Conservation (phyloP, 53 echinoderm and acorn worm genomes). For the Echinarachnius parma region DNA sequence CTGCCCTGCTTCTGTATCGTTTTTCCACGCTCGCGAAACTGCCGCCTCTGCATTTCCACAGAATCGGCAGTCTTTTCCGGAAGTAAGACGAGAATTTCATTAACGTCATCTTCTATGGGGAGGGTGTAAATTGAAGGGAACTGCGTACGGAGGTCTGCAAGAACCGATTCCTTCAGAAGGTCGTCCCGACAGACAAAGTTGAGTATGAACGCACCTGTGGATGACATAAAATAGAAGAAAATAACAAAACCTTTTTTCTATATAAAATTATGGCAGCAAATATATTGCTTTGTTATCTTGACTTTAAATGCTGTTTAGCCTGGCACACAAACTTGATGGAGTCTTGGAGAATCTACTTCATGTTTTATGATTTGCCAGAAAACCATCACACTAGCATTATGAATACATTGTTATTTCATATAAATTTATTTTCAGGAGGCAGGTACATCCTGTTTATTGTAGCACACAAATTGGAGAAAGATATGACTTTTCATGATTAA, state of each 20-base stretch:
- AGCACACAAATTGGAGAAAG: too few relatives aligned
- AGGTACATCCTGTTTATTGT: too few relatives aligned
- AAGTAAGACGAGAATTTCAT: constrained; percentile 53
- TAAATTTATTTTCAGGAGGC: too few relatives aligned
- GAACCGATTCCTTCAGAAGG: constrained; percentile 37
- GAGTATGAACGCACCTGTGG: constrained; percentile 60
- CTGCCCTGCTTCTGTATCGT: constrained; percentile 17
- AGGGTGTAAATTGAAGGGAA: constrained; percentile 40
- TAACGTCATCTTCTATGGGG: constrained; percentile 53
- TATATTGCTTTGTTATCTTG: neutral
- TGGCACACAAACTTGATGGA: too few relatives aligned
- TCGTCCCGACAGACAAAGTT: constrained; percentile 64
- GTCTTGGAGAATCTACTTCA: too few relatives aligned
- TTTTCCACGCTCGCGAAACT: constrained; percentile 2
- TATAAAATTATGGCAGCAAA: too few relatives aligned
- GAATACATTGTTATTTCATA: too few relatives aligned
- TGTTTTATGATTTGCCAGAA: too few relatives aligned
- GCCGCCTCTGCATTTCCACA: constrained; percentile 1
- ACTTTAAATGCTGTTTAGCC: neutral
- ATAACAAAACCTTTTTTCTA: too few relatives aligned
- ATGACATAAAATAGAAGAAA: neutral
- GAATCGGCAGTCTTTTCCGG: constrained; percentile 7
- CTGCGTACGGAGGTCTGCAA: constrained; percentile 45
- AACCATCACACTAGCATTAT: too few relatives aligned
- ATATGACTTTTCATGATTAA: too few relatives aligned